Base-by-base conservation (phyloP, 2,797 vertebrate genomes). In the Cetoscarus ocellatus region DNA sequence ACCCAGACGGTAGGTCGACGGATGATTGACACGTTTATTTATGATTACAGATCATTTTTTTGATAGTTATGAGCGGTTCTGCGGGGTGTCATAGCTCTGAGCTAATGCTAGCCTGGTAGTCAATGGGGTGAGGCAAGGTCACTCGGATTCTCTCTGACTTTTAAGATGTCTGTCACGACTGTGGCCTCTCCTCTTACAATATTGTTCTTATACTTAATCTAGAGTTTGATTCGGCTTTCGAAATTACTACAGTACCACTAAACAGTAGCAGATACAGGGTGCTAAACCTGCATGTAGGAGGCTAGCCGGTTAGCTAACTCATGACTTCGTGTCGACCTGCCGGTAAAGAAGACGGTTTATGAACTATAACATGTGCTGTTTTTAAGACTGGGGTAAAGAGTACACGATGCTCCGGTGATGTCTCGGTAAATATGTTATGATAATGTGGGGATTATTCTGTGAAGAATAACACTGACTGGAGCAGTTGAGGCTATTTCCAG, bases 41-140 rank as follows among this genome's bases (percentile, higher is more conserved):
- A 0, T 14, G 11, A 1, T 5, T 5, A 5, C 8, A 10, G 10
- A 11, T 42, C 11, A 12, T 42, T 42, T 11, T 42, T 3, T 11
- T 12, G 27, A 4, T 2, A 27, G 27, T 27, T 27, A 2, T 27
- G 27, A 27, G 27, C 13, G 3, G 9, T 3, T 4, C 0, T 10
- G 3, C 0, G 10, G 5, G 8, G 5, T 19, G 38, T 18, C 59
- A 62, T 43, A 11, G 0, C n/a, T 7, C 0, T 4, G 6, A 11
- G 58, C 70, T 76, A 73, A 42, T 1, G 59, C 52, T 85, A 79
- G 69, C 79, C 45, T n/a, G 17, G 3, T 15, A 61, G 54, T 15
- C 38, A 50, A 9, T 8, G 48, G 78, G 83, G 67, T 73, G 40
- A 88, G 74, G 82, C 93, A 95, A 94, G 94, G 94, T 94, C 94